Evolutionary conservation across 2,113 vertebrate species (phyloP).

Genomic region (Rana temporaria): DNA sequence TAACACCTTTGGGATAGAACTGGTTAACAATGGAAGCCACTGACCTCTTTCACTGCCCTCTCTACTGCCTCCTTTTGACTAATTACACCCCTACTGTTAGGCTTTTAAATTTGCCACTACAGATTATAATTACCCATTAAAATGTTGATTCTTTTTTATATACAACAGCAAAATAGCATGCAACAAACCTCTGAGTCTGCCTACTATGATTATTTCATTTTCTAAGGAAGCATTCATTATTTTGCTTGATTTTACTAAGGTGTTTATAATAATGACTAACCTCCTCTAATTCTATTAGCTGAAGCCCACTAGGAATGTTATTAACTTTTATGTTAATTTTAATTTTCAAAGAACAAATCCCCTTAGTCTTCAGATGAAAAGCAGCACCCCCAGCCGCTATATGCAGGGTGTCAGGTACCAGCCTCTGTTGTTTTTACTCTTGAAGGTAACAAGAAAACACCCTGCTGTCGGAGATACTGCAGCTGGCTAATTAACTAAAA

Average conservation of each 20-base stretch:
- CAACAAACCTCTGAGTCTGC: constrained; percentile 39
- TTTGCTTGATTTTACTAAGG: constrained; percentile 54
- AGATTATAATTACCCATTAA: constrained; percentile 59
- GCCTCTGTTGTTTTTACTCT: constrained; percentile 58
- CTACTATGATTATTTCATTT: constrained; percentile 56
- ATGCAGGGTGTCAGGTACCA: constrained; percentile 55
- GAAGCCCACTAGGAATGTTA: constrained; percentile 58
- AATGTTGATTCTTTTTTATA: constrained; percentile 51
- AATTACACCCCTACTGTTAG: constrained; percentile 51
- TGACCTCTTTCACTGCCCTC: constrained; percentile 43
- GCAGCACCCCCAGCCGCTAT: constrained; percentile 46
- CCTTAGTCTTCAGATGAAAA: constrained; percentile 58
- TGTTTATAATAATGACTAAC: constrained; percentile 58
- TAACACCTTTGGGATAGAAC: constrained; percentile 6
- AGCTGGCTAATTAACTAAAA: constrained; percentile 52
- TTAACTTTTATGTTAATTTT: constrained; percentile 63
- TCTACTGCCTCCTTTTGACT: constrained; percentile 36
- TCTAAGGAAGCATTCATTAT: constrained; percentile 56
- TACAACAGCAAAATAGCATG: constrained; percentile 53
- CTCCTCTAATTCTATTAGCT: constrained; percentile 60
- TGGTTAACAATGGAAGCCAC: constrained; percentile 29
- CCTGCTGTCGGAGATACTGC: constrained; percentile 15
- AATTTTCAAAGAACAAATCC: constrained; percentile 59
- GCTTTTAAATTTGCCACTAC: constrained; percentile 45
- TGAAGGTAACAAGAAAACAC: constrained; percentile 39